A percentile compares a stretch with the other conserved stretches of the same genome.
Evolutionary conservation across 2,113 vertebrate genomes (phyloP).

Genomic region (Grantiella picta): DNA sequence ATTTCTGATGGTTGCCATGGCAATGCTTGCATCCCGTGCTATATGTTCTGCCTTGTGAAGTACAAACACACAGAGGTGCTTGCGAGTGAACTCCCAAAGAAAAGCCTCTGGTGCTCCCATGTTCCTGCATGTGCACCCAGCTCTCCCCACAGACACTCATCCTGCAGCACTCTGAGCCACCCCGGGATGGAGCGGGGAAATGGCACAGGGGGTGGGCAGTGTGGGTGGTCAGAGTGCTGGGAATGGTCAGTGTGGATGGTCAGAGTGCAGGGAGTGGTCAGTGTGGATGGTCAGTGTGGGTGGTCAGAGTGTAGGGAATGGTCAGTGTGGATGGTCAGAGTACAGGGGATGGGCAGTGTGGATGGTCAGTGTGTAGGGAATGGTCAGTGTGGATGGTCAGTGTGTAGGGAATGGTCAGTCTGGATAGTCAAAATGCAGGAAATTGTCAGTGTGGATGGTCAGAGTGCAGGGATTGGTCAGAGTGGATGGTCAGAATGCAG

Average conservation of each 20-base stretch:
- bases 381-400: not conserved
- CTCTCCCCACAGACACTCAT: not conserved
- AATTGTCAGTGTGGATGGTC: not conserved
- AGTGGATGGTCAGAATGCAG: not conserved
- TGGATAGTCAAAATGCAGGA: not conserved
- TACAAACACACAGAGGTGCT: not conserved
- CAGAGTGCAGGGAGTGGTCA: not conserved
- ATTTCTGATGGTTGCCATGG: constrained; percentile 13
- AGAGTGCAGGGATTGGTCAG: not conserved
- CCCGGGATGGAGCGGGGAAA: not conserved
- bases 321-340: not conserved
- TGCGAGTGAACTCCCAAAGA: not conserved
- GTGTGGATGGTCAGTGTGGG: not conserved
- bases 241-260: too few species aligned
- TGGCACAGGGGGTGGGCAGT: accelerated
- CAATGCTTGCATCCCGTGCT: not conserved
- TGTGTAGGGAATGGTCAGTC: not conserved
- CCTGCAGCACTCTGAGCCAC: not conserved
- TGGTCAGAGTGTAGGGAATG: not conserved
- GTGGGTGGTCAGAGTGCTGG: not conserved
- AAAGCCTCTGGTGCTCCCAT: not conserved
- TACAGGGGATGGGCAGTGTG: not conserved
- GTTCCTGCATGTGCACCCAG: accelerated
- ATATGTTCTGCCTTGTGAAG: not conserved
- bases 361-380: not conserved